Evolutionary conservation across 2,888 invertebrate species (phyloP).

Genomic region (Lamellibrachia satsuma): DNA sequence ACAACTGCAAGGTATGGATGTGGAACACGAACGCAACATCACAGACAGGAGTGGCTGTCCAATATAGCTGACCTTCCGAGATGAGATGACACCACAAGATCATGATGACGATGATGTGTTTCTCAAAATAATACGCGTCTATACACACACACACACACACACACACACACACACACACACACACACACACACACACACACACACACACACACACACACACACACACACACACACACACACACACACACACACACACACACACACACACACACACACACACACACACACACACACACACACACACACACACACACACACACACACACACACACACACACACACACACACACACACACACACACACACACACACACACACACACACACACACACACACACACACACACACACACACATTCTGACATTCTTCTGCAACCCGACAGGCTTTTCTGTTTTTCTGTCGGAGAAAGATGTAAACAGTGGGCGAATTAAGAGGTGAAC

Average conservation of each 20-base stretch:
- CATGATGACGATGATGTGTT: no score
- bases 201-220: background rate
- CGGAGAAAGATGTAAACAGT: no score
- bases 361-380: background rate
- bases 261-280: background rate
- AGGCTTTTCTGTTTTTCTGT: no score
- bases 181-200: background rate
- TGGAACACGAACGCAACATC: no score
- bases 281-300: background rate
- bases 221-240: background rate
- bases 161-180: background rate
- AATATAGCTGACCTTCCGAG: no score
- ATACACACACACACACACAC: background rate
- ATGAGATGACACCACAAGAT: no score
- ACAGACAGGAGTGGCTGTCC: no score
- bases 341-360: background rate
- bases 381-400: background rate
- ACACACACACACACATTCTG: background rate
- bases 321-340: background rate
- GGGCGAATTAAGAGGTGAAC: no score
- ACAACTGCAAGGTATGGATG: no score
- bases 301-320: background rate
- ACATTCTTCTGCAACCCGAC: background rate
- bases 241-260: background rate
- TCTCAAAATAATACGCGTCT: no score